These are phyloP conservation scores for Brachycybe producta DNA, from an alignment of 2,888 invertebrate species.

Conservation along the genomic window DNA sequence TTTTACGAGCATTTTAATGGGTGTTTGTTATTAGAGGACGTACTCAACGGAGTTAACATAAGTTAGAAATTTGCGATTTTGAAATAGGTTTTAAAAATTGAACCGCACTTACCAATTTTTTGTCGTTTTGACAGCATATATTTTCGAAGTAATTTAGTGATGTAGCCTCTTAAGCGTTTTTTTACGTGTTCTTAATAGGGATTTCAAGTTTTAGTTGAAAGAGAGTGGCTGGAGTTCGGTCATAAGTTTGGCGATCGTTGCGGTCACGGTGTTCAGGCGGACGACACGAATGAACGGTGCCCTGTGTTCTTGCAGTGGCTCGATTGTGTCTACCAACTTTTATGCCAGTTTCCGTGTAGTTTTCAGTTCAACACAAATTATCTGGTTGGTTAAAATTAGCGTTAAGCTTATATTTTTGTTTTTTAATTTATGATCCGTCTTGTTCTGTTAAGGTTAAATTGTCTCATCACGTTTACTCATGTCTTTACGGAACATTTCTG, in stretches of 20 bases:
- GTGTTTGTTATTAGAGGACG: too few relatives aligned
- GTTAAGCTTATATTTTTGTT: background rate
- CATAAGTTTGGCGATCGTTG: slow-evolving; percentile 97
- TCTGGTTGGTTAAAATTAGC: slow-evolving; percentile 51
- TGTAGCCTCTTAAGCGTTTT: too few relatives aligned
- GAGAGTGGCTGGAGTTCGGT: slow-evolving; percentile 96
- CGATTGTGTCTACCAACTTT: slow-evolving; percentile 87
- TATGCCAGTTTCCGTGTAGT: slow-evolving; percentile 73
- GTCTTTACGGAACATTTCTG: slow-evolving; percentile 92
- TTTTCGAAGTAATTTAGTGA: too few relatives aligned
- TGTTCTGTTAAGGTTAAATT: slow-evolving; percentile 88
- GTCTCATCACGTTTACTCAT: slow-evolving; percentile 88
- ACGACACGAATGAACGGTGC: slow-evolving; percentile 87
- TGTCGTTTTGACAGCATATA: too few relatives aligned
- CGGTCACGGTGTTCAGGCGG: slow-evolving; percentile 50
- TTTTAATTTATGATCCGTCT: background rate
- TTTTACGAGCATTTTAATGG: too few relatives aligned
- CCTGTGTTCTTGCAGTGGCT: slow-evolving; percentile 98
- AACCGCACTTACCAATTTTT: too few relatives aligned
- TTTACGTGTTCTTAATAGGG: slow-evolving; percentile 49
- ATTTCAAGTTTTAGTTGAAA: slow-evolving; percentile 80
- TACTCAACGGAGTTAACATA: too few relatives aligned
- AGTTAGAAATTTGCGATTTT: too few relatives aligned
- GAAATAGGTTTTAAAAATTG: too few relatives aligned
- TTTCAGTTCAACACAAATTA: slow-evolving; percentile 93